Base-by-base conservation (phyloP, 2,797 vertebrate species). In the Diplodus sargus region DNA sequence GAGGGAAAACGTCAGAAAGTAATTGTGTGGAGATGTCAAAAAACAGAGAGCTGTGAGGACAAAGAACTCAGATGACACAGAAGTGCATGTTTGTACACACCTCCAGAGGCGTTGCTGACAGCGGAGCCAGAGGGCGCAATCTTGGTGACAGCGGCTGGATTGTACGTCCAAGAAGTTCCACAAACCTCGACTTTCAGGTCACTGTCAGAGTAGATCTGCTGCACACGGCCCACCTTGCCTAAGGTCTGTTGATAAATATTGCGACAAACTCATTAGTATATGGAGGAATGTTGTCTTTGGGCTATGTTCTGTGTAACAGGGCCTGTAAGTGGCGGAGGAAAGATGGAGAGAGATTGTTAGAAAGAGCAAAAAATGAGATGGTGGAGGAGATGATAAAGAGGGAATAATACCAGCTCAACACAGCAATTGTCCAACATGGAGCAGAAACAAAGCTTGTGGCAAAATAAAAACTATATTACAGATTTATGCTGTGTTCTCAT, bases 101-200 rank as follows among this genome's bases (percentile, higher is more conserved):
- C 98, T 92, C 98, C 98, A 84, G 98, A 99, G 63, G 97, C 97
- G 78, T 99, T 99, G 94, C 96, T 99, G 91, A 99, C 97, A 79
- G 97, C 96, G 4, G 98, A 98, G 85, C 98, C 97, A 47, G 98
- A 96, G 57, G 98, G 97, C 51, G 98, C 98, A 60, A 99, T 98
- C 91, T 99, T 99, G 0, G 98, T 99, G 91, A 99, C 98, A 81
- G 98, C 98, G 51, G 97, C 97, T 34, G 98, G 98, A 91, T 99
- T 99, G 72, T 99, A 99, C 0, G 98, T 99, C 98, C 98, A 99
- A 65, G 98, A 99, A 7, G 98, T 99, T 71, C 98, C 98, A 85
- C 98, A 99, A 85, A 99, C 98, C 92, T 99, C 98, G 42, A 99
- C 98, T 89, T 99, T 99, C 91, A 99, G 95, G 92, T 99, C 98